These are phyloP conservation scores for Tenthredo amoena DNA, from an alignment of 2,888 invertebrate species.

Conservation along the genomic window DNA sequence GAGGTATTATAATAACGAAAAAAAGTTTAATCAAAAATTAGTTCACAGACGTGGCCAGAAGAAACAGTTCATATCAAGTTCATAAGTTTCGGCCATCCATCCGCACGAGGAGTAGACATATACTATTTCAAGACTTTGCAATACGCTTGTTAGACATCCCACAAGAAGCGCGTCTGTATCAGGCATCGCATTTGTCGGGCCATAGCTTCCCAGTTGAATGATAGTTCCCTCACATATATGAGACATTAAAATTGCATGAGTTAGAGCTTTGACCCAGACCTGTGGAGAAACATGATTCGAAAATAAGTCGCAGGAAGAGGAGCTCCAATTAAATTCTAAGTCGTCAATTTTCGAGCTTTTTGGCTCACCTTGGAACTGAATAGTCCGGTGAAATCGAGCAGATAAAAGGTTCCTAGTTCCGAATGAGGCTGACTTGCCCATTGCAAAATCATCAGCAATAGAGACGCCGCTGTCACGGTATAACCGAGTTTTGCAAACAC, in stretches of 20 bases:
- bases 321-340: not conserved
- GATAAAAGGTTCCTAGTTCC: not conserved
- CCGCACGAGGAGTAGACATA: conserved; percentile 20
- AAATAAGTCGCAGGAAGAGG: not conserved
- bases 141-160: not conserved
- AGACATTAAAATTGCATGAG: conserved; percentile 42
- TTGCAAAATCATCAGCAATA: not conserved
- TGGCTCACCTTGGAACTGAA: conserved; percentile 29
- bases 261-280: conserved; percentile 35
- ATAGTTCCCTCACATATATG: conserved; percentile 39
- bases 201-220: conserved; percentile 42
- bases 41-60: conserved; percentile 26
- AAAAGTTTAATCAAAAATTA: not conserved
- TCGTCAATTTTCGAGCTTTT: not conserved
- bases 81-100: not conserved
- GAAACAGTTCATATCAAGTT: not conserved
- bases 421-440: not conserved
- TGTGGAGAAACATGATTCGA: not conserved
- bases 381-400: conserved; percentile 25
- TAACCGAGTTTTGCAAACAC: conserved; percentile 17
- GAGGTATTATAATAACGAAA: not conserved
- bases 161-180: conserved; percentile 33
- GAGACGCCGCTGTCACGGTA: not conserved
- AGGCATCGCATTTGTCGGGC: conserved; percentile 28
- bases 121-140: conserved; percentile 28